phyloP scores from a whole-genome alignment of 2,113 vertebrate genomes.

The Recurvirostra avosetta region DNA sequence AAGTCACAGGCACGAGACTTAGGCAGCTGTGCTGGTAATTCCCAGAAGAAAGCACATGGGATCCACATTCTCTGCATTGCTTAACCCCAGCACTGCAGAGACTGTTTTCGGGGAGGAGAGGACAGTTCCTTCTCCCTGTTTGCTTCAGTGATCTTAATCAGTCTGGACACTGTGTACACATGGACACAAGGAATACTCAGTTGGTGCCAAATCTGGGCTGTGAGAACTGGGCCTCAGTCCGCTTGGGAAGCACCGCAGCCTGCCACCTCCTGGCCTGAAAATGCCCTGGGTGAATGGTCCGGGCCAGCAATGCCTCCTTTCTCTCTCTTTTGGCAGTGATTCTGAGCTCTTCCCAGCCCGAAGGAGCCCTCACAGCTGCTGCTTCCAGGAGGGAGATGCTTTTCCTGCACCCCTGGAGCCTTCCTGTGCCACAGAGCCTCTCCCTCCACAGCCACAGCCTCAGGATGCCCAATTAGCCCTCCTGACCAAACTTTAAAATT shows the following conservation, averaged over 20 bases:
- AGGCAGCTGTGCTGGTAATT: not conserved
- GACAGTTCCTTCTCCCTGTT: not conserved
- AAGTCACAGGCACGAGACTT: not conserved
- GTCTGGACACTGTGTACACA: not conserved
- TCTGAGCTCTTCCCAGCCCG: not conserved
- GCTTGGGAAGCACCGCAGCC: not conserved
- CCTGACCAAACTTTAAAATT: not conserved
- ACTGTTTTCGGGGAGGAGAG: not conserved
- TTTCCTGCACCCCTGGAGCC: fast-evolving
- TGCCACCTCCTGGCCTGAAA: not conserved
- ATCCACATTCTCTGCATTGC: not conserved
- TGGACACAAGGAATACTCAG: not conserved
- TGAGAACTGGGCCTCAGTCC: not conserved
- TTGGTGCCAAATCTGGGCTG: not conserved
- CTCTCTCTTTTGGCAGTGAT: not conserved
- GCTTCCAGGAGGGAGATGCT: fast-evolving
- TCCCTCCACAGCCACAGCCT: not conserved
- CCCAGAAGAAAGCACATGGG: not conserved
- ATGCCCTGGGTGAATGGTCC: not conserved
- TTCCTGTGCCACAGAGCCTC: not conserved
- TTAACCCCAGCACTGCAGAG: not conserved
- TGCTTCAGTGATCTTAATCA: not conserved
- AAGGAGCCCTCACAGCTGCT: not conserved
- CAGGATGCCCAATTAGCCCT: not conserved
- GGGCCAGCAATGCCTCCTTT: not conserved